These are phyloP conservation scores for Palythoa grandis DNA, from an alignment of 92 coral and sea anemone genomes.

Conservation along the genomic window DNA sequence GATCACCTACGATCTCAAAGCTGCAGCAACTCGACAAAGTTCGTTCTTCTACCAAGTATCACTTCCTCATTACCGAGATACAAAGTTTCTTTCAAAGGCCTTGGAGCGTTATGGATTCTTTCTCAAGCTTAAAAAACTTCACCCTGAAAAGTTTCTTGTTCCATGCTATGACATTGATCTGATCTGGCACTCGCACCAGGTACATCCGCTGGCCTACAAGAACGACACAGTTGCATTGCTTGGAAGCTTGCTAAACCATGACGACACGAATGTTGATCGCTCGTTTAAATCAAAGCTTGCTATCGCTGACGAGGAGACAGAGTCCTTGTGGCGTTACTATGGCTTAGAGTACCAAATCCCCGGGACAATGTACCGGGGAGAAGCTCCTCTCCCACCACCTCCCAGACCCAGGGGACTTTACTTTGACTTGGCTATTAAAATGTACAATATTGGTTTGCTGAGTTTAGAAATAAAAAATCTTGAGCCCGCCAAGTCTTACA, in stretches of 20 bases:
- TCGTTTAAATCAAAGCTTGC: conserved; percentile 43
- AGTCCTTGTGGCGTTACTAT: conserved; percentile 37
- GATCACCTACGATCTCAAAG: conserved; percentile 54
- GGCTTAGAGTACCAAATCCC: conserved; percentile 41
- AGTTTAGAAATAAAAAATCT: conserved; percentile 27
- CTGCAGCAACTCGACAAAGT: conserved; percentile 53
- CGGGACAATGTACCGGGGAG: conserved; percentile 63
- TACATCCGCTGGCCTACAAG: conserved; percentile 59
- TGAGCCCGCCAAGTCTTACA: conserved; percentile 13
- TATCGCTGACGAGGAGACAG: conserved; percentile 41
- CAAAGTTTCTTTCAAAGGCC: conserved; percentile 55
- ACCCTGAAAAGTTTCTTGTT: conserved; percentile 42
- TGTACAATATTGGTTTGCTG: conserved; percentile 30
- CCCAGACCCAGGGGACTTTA: conserved; percentile 26
- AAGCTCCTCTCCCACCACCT: conserved; percentile 37
- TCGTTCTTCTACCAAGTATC: conserved; percentile 60
- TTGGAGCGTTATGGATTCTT: conserved; percentile 54
- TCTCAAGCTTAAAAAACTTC: conserved; percentile 48
- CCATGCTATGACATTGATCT: conserved; percentile 59
- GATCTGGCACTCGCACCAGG: conserved; percentile 63
- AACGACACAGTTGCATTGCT: conserved; percentile 51
- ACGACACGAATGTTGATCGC: conserved; percentile 48
- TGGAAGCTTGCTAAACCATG: conserved; percentile 57
- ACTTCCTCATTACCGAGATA: conserved; percentile 55
- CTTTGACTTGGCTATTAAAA: conserved; percentile 13